Evolutionary conservation across 2,797 vertebrate species (phyloP), one percentile per base, ranked within the genome.

Genomic region (Bradypodion ventrale): DNA sequence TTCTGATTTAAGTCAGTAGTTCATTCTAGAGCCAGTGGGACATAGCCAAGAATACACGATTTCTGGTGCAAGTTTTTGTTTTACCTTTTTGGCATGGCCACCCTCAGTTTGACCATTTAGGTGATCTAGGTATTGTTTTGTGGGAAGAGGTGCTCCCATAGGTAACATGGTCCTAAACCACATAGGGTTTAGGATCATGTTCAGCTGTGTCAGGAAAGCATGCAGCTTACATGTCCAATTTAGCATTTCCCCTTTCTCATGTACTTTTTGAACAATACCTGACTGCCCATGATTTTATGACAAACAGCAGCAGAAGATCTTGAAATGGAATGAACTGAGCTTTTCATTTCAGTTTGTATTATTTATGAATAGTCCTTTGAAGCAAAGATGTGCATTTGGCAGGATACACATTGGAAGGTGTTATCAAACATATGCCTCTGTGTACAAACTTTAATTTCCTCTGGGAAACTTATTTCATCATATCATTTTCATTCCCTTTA

Each of bases 381-480:
- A 69, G 65, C 25, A 81, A 85, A 49, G 73, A 75, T 81, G 72
- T 85, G 65, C 52, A 85, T 81, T 81, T 81, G 60, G 35, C 49
- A 80, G 62, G 85, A 69, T 32, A 16, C 56, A 81, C 63, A 46
- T 75, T 85, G 78, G 52, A 81, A 79, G 63, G 52, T 76, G 52
- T 85, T 76, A 85, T 77, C 79, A 81, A 82, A n/a, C 84, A 85
- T 82, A 85, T 85, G 73, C 32, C 65, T 70, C 84, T 70, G 65
- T 85, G 79, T 85, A 76, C 84, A 85, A 81, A 82, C 84, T 85
- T 85, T 85, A 85, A 85, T 85, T 81, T 82, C 79, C 79, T 85
- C 73, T 70, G 84, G 84, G 78, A 77, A 81, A 82, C 73, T 70
- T 70, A 82, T 62, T 85, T 82, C 73, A 76, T 77, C 52, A 62